Conservation (phyloP, 2,888 invertebrate genomes). For the Liodrosophila aerea region DNA sequence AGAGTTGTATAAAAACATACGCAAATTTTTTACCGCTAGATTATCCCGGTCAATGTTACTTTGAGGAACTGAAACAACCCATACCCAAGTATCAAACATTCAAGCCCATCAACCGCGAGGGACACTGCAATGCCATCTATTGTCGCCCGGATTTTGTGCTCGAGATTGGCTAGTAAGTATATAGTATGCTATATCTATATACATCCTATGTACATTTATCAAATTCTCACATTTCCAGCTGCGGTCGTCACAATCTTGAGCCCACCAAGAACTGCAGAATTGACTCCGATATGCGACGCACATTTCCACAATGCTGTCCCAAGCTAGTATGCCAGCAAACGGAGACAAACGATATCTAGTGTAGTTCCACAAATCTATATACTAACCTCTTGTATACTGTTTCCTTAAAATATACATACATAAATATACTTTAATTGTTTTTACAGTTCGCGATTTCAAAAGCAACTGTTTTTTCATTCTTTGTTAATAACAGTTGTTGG, state of each 20-base stretch:
- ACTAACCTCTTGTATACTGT: not conserved
- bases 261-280: slow-evolving; percentile 72
- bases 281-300: slow-evolving; percentile 70
- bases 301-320: slow-evolving; percentile 75
- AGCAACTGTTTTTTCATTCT: slow-evolving; percentile 1
- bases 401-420: slow-evolving; percentile 1
- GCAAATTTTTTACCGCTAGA: slow-evolving; percentile 53
- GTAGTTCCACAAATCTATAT: not conserved
- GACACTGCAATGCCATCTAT: slow-evolving; percentile 70
- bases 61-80: slow-evolving; percentile 73
- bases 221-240: slow-evolving; percentile 40
- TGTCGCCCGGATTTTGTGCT: slow-evolving; percentile 76
- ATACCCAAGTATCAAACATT: slow-evolving; percentile 77
- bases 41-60: slow-evolving; percentile 78
- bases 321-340: slow-evolving; percentile 66
- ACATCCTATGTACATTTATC: not conserved
- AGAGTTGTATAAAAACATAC: not conserved
- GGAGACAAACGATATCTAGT: slow-evolving; percentile 73
- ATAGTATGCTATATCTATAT: not conserved
- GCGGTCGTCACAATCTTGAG: slow-evolving; percentile 74
- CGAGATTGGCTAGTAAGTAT: slow-evolving; percentile 65
- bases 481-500: too few species aligned
- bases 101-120: slow-evolving; percentile 76
- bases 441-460: not conserved
- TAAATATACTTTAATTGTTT: not conserved